Evolutionary conservation across 2,113 vertebrate species (phyloP).

Genomic region (Gasterosteus aculeatus): DNA sequence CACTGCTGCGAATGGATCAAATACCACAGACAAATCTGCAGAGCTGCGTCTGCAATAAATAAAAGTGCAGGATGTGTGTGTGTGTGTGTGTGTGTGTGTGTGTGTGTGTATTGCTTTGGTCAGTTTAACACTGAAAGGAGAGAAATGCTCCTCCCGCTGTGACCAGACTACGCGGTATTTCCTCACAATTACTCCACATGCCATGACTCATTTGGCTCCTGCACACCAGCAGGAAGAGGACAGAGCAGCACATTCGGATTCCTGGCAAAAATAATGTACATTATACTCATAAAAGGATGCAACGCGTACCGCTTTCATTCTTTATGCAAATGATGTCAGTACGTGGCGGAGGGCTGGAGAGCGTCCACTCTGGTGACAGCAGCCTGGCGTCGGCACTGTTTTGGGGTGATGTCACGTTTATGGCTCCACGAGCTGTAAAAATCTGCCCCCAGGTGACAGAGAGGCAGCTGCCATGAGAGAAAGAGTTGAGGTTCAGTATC

Average conservation of each 20-base stretch:
- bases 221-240: conserved; percentile 12
- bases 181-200: conserved; percentile 36
- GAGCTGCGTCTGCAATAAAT: not conserved
- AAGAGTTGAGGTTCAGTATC: not conserved
- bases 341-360: conserved; percentile 2
- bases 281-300: conserved; percentile 19
- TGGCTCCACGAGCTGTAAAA: not conserved
- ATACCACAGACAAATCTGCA: not conserved
- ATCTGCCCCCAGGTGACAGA: not conserved
- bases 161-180: conserved; percentile 39
- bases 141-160: conserved; percentile 5
- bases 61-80: not conserved
- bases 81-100: not conserved
- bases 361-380: conserved; percentile 31
- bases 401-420: conserved; percentile 31
- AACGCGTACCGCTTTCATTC: conserved; percentile 19
- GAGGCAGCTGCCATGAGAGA: not conserved
- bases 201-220: conserved; percentile 41
- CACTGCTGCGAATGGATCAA: conserved; percentile 34
- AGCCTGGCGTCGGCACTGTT: conserved; percentile 14
- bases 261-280: conserved; percentile 6
- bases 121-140: conserved; percentile 9
- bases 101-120: not conserved
- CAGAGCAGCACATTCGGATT: conserved; percentile 21
- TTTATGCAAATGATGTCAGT: conserved; percentile 24